Evolutionary conservation across 1,140 invertebrate genomes (phyloP).

Genomic region (Galendromus occidentalis): DNA sequence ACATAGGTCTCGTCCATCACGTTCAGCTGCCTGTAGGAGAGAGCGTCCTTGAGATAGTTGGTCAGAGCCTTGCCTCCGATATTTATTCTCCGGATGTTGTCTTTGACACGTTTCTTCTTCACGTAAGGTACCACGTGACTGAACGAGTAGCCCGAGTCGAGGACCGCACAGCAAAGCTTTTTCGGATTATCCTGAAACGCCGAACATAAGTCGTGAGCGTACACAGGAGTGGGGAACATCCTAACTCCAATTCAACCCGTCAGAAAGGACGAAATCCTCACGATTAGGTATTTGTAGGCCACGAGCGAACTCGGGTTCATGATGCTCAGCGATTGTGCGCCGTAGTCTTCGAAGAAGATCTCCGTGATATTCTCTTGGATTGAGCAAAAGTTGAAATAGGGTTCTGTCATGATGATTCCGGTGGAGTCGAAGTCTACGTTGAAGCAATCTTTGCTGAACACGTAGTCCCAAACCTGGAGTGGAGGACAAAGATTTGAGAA

Average conservation of each 20-base stretch:
- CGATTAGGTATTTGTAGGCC: not conserved
- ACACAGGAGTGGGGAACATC: no score
- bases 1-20: slow-evolving; percentile 99
- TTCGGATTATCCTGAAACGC: slow-evolving; percentile 29
- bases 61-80: slow-evolving; percentile 92
- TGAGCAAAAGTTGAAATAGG: slow-evolving; percentile 75
- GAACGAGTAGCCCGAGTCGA: slow-evolving; percentile 87
- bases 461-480: slow-evolving; percentile 64
- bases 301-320: slow-evolving; percentile 35
- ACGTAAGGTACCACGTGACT: slow-evolving; percentile 85
- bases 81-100: slow-evolving; percentile 62
- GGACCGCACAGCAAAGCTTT: slow-evolving; percentile 53
- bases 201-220: no score
- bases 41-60: slow-evolving; percentile 92
- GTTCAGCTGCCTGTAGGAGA: slow-evolving; percentile 84
- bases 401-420: slow-evolving; percentile 69
- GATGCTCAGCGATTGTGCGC: slow-evolving; percentile 59
- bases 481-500: no score
- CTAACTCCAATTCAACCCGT: no score
- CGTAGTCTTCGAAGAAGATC: slow-evolving; percentile 94
- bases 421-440: slow-evolving; percentile 50
- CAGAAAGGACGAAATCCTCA: no score
- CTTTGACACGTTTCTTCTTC: slow-evolving; percentile 59
- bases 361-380: slow-evolving; percentile 83
- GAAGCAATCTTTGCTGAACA: slow-evolving; percentile 71